phyloP scores from a whole-genome alignment of 2,888 invertebrate species.

The Xestia c-nigrum region DNA sequence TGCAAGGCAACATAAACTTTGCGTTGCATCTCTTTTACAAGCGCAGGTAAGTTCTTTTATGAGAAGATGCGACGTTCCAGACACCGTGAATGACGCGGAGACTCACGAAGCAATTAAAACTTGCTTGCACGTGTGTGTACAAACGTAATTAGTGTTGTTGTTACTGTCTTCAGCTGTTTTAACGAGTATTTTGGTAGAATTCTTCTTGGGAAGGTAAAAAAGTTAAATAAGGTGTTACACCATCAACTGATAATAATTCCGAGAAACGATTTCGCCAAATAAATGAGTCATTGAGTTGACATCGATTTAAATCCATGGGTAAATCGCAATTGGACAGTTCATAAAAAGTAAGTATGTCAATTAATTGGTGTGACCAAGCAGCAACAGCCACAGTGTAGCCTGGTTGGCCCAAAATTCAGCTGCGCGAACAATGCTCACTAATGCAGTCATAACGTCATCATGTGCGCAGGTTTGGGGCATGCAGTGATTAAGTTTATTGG shows the following conservation, averaged over 20 bases:
- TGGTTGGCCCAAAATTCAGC: too few species aligned
- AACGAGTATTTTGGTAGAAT: slow-evolving; percentile 4
- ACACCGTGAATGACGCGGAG: slow-evolving; percentile 72
- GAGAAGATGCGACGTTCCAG: slow-evolving; percentile 70
- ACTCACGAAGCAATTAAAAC: slow-evolving; percentile 82
- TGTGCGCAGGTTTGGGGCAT: neutral
- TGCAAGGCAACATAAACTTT: slow-evolving; percentile 73
- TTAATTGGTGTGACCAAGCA: neutral
- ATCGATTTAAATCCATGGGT: neutral
- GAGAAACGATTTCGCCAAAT: neutral
- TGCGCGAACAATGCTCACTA: neutral
- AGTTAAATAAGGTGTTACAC: neutral
- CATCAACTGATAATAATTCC: neutral
- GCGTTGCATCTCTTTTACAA: slow-evolving; percentile 73
- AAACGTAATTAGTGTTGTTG: slow-evolving; percentile 70
- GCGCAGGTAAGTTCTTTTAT: slow-evolving; percentile 78
- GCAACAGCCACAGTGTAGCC: too few species aligned
- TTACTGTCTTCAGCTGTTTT: slow-evolving; percentile 53
- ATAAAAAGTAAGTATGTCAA: neutral
- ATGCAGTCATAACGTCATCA: neutral
- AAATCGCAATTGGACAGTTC: neutral
- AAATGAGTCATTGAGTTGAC: neutral
- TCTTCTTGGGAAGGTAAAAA: neutral
- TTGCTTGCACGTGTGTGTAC: slow-evolving; percentile 68
- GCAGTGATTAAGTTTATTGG: neutral